Conservation (phyloP, 2,113 vertebrate genomes). For the Kobus ellipsiprymnus region DNA sequence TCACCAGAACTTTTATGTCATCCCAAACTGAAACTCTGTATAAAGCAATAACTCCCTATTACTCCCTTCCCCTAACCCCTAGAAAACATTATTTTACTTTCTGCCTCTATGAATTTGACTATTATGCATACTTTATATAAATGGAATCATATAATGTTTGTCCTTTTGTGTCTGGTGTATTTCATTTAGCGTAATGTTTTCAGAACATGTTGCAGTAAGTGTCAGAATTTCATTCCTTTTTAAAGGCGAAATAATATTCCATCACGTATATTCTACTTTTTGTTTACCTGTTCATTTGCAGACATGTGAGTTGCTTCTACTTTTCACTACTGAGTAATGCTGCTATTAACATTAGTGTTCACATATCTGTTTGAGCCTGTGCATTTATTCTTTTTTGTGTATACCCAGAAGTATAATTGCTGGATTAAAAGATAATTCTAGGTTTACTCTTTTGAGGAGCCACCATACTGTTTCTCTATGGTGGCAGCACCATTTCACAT, state of each 20-base stretch:
- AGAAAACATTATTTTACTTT: background rate
- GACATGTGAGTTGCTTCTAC: background rate
- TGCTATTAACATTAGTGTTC: background rate
- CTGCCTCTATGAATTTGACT: background rate
- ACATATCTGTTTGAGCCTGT: background rate
- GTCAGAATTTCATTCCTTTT: background rate
- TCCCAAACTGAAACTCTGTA: background rate
- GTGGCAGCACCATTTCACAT: background rate
- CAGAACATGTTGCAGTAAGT: background rate
- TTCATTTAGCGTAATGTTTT: background rate
- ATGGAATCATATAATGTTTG: background rate
- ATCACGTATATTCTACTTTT: background rate
- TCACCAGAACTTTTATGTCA: background rate
- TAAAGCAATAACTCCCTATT: background rate
- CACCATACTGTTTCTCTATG: background rate
- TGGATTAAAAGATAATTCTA: background rate
- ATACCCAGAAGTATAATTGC: background rate
- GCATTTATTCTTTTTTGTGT: background rate
- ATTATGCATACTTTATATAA: background rate
- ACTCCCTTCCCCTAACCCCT: background rate
- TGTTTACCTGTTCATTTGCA: background rate
- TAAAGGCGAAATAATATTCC: background rate
- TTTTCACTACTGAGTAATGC: background rate
- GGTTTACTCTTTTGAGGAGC: background rate
- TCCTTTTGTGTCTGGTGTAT: background rate